These are phyloP conservation scores for Agapostemon virescens DNA, from an alignment of 2,888 invertebrate genomes.

Conservation along the genomic window DNA sequence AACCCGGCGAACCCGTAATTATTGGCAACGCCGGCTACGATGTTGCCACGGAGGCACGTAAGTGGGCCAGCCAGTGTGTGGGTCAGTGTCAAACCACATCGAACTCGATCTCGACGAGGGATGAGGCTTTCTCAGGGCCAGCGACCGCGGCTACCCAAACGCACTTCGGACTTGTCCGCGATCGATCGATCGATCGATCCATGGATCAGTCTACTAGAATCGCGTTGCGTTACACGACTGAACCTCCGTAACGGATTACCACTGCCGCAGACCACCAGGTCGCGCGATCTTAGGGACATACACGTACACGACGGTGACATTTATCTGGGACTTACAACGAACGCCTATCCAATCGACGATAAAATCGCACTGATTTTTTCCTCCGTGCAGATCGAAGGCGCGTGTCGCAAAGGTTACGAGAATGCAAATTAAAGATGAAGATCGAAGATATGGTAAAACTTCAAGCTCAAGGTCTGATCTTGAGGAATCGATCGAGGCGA, in stretches of 20 bases:
- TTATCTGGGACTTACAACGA: not conserved
- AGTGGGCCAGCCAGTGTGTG: conserved; percentile 76
- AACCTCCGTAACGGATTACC: conserved; percentile 59
- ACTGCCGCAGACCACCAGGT: conserved; percentile 41
- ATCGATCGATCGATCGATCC: conserved; percentile 49
- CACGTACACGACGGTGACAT: conserved; percentile 21
- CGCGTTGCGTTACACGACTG: conserved; percentile 59
- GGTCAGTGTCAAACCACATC: conserved; percentile 76
- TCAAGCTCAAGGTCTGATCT: not conserved
- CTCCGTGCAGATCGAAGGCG: not conserved
- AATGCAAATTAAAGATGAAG: not conserved
- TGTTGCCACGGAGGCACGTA: conserved; percentile 58
- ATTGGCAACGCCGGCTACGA: conserved; percentile 49
- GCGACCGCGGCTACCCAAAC: conserved; percentile 57
- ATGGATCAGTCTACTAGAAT: conserved; percentile 25
- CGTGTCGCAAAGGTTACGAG: not conserved
- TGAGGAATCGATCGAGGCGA: not conserved
- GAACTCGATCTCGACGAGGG: conserved; percentile 62
- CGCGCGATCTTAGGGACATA: conserved; percentile 6
- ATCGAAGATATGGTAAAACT: not conserved
- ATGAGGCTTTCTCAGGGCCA: conserved; percentile 66
- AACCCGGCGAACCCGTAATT: conserved; percentile 33
- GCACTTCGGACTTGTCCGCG: conserved; percentile 37
- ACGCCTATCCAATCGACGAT: not conserved
- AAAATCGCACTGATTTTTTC: not conserved